phyloP scores from a whole-genome alignment of 2,888 invertebrate species.

The Slavum lentiscoides region DNA sequence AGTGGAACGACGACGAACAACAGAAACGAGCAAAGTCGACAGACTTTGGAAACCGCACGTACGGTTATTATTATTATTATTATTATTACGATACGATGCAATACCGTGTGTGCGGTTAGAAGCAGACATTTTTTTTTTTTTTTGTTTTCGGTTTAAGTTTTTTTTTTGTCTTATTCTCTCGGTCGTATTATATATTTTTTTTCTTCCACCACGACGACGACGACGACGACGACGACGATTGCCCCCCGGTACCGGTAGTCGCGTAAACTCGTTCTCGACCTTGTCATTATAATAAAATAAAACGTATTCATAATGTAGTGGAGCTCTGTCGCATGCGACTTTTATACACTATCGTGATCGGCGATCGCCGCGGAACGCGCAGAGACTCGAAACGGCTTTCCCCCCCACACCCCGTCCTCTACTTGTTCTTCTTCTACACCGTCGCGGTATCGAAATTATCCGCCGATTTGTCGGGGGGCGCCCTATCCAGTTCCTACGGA shows the following conservation, averaged over 20 bases:
- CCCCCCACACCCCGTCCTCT: no score
- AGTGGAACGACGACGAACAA: no score
- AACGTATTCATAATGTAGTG: no score
- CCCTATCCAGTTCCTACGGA: no score
- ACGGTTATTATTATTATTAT: no score
- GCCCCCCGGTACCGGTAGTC: not conserved
- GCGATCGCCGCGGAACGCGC: not conserved
- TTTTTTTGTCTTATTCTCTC: not conserved
- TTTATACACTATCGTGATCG: not conserved
- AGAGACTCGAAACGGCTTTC: not conserved
- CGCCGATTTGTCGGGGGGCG: no score
- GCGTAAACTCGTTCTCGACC: conserved; percentile 33
- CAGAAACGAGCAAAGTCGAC: no score
- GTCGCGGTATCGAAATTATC: no score
- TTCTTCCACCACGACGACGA: conserved; percentile 29
- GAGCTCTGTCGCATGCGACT: no score
- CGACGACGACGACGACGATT: not conserved
- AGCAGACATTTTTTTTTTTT: not conserved
- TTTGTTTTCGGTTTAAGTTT: not conserved
- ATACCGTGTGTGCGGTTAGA: not conserved
- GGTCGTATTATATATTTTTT: not conserved
- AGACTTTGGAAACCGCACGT: not conserved
- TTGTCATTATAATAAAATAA: conserved; percentile 11
- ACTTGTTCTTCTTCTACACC: no score
- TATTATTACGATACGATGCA: no score